Conservation (phyloP, 2,888 invertebrate genomes). For the Morpho deidamia region DNA sequence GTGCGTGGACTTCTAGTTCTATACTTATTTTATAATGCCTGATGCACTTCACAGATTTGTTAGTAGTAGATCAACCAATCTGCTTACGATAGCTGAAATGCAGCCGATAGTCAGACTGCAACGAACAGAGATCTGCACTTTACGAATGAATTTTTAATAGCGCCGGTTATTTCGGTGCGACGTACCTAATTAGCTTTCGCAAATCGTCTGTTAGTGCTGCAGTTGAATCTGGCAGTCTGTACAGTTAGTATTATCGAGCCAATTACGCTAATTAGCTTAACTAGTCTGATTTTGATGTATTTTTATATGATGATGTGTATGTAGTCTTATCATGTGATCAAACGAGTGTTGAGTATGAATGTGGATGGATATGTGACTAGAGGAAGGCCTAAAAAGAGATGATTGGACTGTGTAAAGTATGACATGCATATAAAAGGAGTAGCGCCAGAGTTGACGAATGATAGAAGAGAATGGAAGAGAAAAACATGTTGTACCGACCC, state of each 20-base stretch:
- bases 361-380: no score
- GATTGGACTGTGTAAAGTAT: no score
- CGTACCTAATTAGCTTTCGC: constrained; percentile 52
- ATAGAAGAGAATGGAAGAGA: no score
- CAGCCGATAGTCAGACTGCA: constrained; percentile 45
- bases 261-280: constrained; percentile 6
- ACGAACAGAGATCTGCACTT: constrained; percentile 69
- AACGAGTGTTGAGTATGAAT: no score
- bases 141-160: constrained; percentile 67
- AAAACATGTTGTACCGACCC: no score
- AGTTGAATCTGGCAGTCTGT: constrained; percentile 5
- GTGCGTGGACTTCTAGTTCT: constrained; percentile 30
- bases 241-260: constrained; percentile 8
- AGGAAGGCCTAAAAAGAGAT: no score
- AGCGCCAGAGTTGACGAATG: no score
- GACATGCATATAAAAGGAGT: no score
- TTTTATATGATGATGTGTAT: neutral
- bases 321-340: no score
- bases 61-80: constrained; percentile 41
- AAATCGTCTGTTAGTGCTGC: constrained; percentile 19
- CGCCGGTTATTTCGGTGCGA: constrained; percentile 51
- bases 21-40: constrained; percentile 3
- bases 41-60: no score
- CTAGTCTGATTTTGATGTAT: constrained; percentile 2
- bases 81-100: constrained; percentile 54